Evolutionary conservation across 2,113 vertebrate species (phyloP), one percentile per base, ranked within the genome.

Genomic region (Formicarius rufipectus): DNA sequence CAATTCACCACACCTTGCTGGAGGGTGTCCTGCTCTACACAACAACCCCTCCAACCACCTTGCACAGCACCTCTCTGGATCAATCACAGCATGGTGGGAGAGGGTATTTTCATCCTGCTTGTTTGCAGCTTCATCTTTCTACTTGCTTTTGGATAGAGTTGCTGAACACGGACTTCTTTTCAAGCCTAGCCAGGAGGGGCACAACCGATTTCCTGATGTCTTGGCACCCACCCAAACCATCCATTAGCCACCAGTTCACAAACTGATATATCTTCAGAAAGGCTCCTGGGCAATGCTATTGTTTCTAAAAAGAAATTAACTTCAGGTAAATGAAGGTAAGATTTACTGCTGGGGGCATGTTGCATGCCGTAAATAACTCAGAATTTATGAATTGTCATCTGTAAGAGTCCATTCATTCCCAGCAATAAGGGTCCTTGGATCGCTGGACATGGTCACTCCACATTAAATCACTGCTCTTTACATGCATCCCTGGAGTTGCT

Each of bases 181-280:
- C 49, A 77, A 49, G 74, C 68, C 80, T 50, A 28, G 72, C 67
- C 63, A 63, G 67, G 91, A 63, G 0, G 2, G 84, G 89, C 49
- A 88, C 50, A 83, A 59, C 55, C 0, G 13, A 95, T 87, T 89
- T 97, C 62, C 79, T 86, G 63, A 71, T 47, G 33, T 15, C 42
- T 55, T 96, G 97, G 93, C 96, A 87, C 52, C 23, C 40, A 68
- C 72, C 94, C 97, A 96, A 90, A 83, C 30, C 56, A 84, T 93
- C 84, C 95, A 96, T 97, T 96, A 97, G 91, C 82, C 77, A 37
- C 0, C 0, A 84, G 39, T 76, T 84, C 82, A 47, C 68, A 77
- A 52, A 90, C 64, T 58, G 90, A 73, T 91, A 90, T 24, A 44
- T 89, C 89, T 95, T 91, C 84, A 72, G 81, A 87, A 75, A 86